Conservation (phyloP, 2,113 vertebrate genomes). For the Prolemur simus region DNA sequence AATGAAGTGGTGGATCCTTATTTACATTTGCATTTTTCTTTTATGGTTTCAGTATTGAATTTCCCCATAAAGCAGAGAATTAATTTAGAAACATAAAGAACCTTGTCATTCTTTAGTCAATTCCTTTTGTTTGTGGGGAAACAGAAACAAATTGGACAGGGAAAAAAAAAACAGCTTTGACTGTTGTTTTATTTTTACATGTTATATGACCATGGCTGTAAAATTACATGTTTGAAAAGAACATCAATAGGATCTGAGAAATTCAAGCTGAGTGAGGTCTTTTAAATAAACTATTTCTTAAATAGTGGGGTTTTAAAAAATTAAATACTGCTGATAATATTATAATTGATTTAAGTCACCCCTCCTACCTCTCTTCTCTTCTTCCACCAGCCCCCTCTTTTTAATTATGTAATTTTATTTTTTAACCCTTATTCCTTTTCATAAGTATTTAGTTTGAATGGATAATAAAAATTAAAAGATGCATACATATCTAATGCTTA, state of each 20-base stretch:
- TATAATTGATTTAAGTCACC: not conserved
- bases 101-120: not conserved
- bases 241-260: not conserved
- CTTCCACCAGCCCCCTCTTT: not conserved
- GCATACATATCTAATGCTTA: not conserved
- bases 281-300: not conserved
- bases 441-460: not conserved
- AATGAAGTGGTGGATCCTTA: not conserved
- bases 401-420: constrained; percentile 3
- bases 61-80: constrained; percentile 27
- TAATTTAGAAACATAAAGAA: constrained; percentile 47
- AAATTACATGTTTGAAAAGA: not conserved
- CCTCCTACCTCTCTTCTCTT: not conserved
- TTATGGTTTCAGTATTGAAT: constrained; percentile 14
- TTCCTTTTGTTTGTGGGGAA: constrained; percentile 37
- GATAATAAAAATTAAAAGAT: not conserved
- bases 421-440: not conserved
- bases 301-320: not conserved
- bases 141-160: constrained; percentile 37
- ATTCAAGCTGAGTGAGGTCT: not conserved
- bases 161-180: not conserved
- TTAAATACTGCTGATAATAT: not conserved
- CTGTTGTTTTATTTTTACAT: constrained; percentile 40
- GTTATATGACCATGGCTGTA: not conserved
- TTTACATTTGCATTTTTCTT: not conserved